Percentiles rank a stretch among this genome's conserved stretches.
These are phyloP conservation scores for Leptopilina clavipes DNA, from an alignment of 1,140 invertebrate genomes.

Conservation along the genomic window DNA sequence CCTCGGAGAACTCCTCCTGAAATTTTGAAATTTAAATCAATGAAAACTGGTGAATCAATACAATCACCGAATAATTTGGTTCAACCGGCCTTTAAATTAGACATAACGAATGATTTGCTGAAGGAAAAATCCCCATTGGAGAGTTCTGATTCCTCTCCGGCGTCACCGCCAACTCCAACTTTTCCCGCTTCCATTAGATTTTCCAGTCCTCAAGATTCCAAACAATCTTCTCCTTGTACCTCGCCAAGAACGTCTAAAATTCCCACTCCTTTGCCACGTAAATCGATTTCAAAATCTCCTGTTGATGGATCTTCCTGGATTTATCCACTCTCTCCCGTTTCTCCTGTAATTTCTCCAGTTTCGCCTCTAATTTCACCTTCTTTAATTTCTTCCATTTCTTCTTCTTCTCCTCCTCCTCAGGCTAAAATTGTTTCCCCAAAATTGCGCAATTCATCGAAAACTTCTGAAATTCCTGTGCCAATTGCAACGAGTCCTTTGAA, in stretches of 20 bases:
- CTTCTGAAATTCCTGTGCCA: conserved; percentile 61
- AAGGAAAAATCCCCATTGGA: conserved; percentile 19
- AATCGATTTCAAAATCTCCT: conserved; percentile 54
- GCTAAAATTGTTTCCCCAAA: conserved; percentile 29
- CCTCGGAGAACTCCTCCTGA: conserved; percentile 63
- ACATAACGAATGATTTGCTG: conserved; percentile 34
- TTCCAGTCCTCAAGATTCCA: conserved; percentile 36
- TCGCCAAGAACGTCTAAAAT: conserved; percentile 66
- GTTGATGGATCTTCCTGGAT: conserved; percentile 33
- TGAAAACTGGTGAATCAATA: too few species aligned
- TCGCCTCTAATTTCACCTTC: neutral
- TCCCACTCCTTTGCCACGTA: conserved; percentile 68
- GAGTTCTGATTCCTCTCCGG: conserved; percentile 23
- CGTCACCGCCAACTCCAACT: conserved; percentile 41
- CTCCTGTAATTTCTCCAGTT: neutral
- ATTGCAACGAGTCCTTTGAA: conserved; percentile 43
- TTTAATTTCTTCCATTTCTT: neutral
- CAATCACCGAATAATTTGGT: too few species aligned
- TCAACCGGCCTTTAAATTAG: conserved; percentile 36
- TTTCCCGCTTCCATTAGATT: conserved; percentile 25
- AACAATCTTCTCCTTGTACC: conserved; percentile 35
- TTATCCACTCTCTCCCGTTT: conserved; percentile 39
- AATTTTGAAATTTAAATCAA: conserved; percentile 50
- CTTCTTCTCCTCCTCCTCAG: neutral
- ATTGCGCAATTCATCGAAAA: conserved; percentile 44